Evolutionary conservation across 2,888 invertebrate species (phyloP), one percentile per base, ranked within the genome.

Genomic region (Parthenolecanium corni): DNA sequence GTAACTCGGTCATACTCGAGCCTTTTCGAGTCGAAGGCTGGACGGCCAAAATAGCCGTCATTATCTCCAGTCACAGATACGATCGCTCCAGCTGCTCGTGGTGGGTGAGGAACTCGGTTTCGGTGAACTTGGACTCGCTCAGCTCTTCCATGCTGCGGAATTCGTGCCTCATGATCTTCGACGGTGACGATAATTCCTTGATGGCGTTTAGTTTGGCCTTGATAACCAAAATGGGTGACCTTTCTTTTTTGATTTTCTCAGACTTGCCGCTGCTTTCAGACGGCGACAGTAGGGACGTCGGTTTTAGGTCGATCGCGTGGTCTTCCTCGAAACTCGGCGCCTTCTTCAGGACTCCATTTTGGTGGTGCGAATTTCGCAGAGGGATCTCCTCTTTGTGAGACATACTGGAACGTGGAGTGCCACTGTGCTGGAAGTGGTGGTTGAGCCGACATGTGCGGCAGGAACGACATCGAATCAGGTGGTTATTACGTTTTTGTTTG

Each of bases 371-470:
- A 42, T 24, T 25, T 4, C 14, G n/a, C 18, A 58, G 38, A 5
- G 58, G 58, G n/a, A 58, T 58, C 24, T 58, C 58, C 49, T 58
- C 58, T 23, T 58, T 58, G 20, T 58, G 58, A 14, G 58, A 58
- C 3, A 58, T 36, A 23, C 58, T 58, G 16, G 58, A 58, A 47
- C 58, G 58, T n/a, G 58, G 58, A 36, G 58, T 58, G 46, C 47
- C 36, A 1, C 11, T 49, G 23, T 58, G 58, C n/a, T 49, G 36
- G 21, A 49, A 49, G 14, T 47, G 58, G 14, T 47, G 58, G 49
- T 58, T 58, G 47, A 49, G 36, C 14, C 58, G 58, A 24, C 49
- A 58, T 3, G 58, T 49, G 24, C 49, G 47, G 36, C 49, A 47
- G 4, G 58, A 58, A 38, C 58, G 58, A 3, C 49, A 49, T 21